phyloP scores from a whole-genome alignment of 30 jellyfish, hydroid and myxozoan species.

The Aurelia sp. region DNA sequence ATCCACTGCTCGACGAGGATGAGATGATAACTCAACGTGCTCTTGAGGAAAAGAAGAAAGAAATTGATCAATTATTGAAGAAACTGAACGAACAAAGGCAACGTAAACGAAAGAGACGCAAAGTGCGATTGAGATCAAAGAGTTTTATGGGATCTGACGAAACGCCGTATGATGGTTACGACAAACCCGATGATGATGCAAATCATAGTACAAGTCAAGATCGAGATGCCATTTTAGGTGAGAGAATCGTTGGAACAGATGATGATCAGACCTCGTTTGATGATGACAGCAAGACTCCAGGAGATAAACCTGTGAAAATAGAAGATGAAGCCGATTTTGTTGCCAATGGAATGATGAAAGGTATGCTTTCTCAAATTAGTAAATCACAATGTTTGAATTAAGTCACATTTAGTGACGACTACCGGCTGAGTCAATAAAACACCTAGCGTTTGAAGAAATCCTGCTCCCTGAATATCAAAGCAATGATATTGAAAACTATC shows the following conservation, averaged over 20 bases:
- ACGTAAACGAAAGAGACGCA: slow-evolving; percentile 40
- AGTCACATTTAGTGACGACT: no score
- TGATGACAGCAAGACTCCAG: neutral
- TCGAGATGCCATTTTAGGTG: neutral
- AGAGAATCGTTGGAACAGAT: neutral
- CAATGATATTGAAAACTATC: no score
- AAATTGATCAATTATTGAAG: slow-evolving; percentile 45
- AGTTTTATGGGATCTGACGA: neutral
- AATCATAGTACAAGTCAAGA: neutral
- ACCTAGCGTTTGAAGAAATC: no score
- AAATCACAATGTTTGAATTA: neutral
- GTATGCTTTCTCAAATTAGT: neutral
- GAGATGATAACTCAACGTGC: slow-evolving; percentile 53
- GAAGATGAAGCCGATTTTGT: slow-evolving; percentile 12
- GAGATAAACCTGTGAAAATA: neutral
- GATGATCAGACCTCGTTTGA: neutral
- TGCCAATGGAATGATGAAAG: slow-evolving; percentile 13
- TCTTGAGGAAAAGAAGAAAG: slow-evolving; percentile 47
- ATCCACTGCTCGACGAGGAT: slow-evolving; percentile 29
- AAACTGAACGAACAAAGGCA: slow-evolving; percentile 50
- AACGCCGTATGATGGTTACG: neutral
- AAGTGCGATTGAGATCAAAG: slow-evolving; percentile 22
- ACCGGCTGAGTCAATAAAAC: no score
- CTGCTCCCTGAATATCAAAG: no score
- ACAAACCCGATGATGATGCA: neutral